Evolutionary conservation across 2,113 vertebrate species (phyloP).

Genomic region (Clarias macrocephalus): DNA sequence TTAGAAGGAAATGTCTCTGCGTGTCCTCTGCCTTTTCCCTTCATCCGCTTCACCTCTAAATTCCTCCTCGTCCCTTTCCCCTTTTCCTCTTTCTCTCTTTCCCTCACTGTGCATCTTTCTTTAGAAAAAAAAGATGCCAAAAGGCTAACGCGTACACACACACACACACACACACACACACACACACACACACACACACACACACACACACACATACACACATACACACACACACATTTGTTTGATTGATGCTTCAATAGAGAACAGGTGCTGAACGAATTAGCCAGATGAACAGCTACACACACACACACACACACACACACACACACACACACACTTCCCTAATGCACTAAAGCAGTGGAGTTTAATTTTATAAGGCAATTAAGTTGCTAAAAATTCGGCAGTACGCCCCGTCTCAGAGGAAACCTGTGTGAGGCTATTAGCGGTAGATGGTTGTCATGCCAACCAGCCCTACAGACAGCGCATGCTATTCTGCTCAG

Average conservation of each 20-base stretch:
- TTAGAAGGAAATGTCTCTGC: background rate
- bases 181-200: background rate
- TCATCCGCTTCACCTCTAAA: background rate
- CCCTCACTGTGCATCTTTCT: background rate
- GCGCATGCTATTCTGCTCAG: background rate
- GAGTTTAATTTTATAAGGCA: slow-evolving; percentile 12
- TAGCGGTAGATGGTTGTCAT: background rate
- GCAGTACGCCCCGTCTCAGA: background rate
- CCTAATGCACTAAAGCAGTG: slow-evolving; percentile 2
- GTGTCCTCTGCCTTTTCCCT: background rate
- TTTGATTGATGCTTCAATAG: no score
- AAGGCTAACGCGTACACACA: background rate
- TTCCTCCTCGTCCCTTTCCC: background rate
- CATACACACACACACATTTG: background rate
- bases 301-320: background rate
- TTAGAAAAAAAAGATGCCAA: background rate
- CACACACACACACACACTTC: background rate
- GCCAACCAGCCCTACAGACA: background rate
- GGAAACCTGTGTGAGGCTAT: slow-evolving; percentile 13
- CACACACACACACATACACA: background rate
- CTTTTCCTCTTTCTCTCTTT: background rate
- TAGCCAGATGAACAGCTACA: background rate
- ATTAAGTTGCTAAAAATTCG: slow-evolving; percentile 22
- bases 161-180: slow-evolving; percentile 8
- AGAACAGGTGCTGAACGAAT: no score